phyloP scores from a whole-genome alignment of 2,113 vertebrate genomes.

The Mus spicilegus region DNA sequence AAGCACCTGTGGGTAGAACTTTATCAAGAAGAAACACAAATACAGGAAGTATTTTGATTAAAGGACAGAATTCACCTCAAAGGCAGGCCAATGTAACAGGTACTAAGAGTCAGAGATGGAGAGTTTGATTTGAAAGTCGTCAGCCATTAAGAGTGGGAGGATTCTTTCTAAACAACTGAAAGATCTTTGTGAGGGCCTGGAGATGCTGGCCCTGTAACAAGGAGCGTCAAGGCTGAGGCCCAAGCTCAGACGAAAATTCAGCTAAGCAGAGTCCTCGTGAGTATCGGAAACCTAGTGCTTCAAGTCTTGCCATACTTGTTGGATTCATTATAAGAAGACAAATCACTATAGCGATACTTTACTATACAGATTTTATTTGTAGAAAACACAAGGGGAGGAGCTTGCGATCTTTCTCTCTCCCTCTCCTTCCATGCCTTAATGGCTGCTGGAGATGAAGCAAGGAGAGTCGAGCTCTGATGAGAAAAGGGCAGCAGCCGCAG shows the following conservation, averaged over 20 bases:
- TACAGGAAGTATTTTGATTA: not conserved
- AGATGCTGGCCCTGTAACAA: not conserved
- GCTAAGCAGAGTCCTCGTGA: not conserved
- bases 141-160: not conserved
- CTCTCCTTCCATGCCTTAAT: not conserved
- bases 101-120: not conserved
- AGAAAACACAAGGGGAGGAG: not conserved
- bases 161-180: not conserved
- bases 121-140: not conserved
- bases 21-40: not conserved
- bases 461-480: not conserved
- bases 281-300: not conserved
- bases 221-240: not conserved
- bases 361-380: not conserved
- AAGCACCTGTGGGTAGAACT: not conserved
- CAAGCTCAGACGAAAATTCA: not conserved
- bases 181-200: not conserved
- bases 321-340: not conserved
- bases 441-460: not conserved
- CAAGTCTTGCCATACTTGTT: not conserved
- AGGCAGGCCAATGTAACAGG: not conserved
- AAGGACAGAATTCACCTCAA: not conserved
- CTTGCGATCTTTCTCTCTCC: not conserved
- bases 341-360: not conserved
- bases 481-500: not conserved